phyloP scores from a whole-genome alignment of 37 sponge, comb jelly and placozoan genomes.

The Halichondria panicea region DNA sequence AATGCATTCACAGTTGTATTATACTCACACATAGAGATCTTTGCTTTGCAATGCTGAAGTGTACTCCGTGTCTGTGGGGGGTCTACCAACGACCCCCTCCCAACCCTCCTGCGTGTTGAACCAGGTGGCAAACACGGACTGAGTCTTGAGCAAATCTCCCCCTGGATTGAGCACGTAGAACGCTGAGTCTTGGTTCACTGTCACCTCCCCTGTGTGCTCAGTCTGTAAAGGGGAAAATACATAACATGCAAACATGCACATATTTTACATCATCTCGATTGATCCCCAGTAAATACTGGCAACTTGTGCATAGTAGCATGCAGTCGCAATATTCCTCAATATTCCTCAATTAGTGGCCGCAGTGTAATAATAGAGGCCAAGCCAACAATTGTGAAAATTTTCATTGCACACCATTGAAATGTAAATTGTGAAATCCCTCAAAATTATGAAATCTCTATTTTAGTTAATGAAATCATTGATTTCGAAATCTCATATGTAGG shows the following conservation, averaged over 20 bases:
- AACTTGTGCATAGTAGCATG: no score
- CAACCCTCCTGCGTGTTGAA: conserved; percentile 61
- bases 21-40: conserved; percentile 74
- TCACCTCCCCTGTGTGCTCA: not conserved
- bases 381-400: no score
- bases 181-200: conserved; percentile 22
- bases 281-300: no score
- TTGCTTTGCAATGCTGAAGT: conserved; percentile 35
- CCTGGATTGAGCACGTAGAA: conserved; percentile 80
- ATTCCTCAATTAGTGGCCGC: no score
- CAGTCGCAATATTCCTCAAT: no score
- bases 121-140: conserved; percentile 60
- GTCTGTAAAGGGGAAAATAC: not conserved
- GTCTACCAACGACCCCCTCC: conserved; percentile 57
- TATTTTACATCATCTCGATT: no score
- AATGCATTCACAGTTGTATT: not conserved
- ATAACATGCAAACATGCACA: conserved; percentile 8
- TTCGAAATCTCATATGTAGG: no score
- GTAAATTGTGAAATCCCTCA: no score
- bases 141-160: conserved; percentile 62
- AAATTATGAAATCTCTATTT: no score
- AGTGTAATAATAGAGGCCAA: no score
- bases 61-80: conserved; percentile 37
- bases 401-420: no score
- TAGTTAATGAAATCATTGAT: no score